Evolutionary conservation across 2,888 invertebrate genomes (phyloP), one percentile per base, ranked within the genome.

Genomic region (Aphelenchoides bicaudatus): DNA sequence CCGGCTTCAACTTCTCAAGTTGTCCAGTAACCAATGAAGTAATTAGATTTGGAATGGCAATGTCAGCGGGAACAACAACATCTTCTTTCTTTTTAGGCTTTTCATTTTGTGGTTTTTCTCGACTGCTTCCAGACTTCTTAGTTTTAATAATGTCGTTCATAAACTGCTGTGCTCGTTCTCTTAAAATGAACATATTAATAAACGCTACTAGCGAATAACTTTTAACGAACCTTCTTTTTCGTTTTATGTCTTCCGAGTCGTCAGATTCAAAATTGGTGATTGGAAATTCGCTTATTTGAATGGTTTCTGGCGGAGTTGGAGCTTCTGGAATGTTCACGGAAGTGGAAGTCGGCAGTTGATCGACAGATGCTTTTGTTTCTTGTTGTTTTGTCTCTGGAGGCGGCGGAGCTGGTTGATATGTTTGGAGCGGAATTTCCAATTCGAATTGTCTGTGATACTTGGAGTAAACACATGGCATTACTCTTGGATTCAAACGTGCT

Each of bases 91-190:
- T 43, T 34, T 34, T 34, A 10, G 34, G 34, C 10, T 10, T n/a
- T 10, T 10, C 10, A n/a, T 6, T 6, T 8, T 43, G 21, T 25
- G 43, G 23, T 8, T 43, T 43, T n/a, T n/a, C n/a, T n/a, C n/a
- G n/a, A n/a, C n/a, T n/a, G n/a, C n/a, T n/a, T n/a, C n/a, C n/a
- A 25, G 10, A 8, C 16, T 6, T 43, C 23, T 51, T 51, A 23
- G 16, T 27, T 19, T 28, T 21, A 37, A 51, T 2, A 37, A 51
- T 27, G 23, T 51, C 52, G 2, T 16, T 25, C 52, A 51, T 51
- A 3, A 37, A 51, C 37, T 51, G 52, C 3, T 25, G 1, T 13
- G 52, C 52, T n/a, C 37, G 19, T 34, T 51, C 52, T 30, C 21
- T 30, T 8, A n/a, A n/a, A n/a, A n/a, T n/a, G n/a, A n/a, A n/a